Conservation (phyloP, 2,113 vertebrate species). For the Rhagologus leucostigma region DNA sequence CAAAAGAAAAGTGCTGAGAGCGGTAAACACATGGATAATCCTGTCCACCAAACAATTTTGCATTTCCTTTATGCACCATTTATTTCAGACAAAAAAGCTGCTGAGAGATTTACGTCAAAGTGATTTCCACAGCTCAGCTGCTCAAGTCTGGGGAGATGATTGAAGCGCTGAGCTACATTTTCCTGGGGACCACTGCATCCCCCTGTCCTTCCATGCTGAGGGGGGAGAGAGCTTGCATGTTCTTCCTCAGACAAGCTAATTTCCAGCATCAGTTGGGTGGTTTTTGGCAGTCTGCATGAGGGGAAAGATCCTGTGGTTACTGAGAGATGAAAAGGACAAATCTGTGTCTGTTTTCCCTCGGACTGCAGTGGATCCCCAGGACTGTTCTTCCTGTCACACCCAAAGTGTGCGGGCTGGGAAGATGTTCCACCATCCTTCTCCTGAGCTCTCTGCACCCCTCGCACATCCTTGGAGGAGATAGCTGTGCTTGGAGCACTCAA, state of each 20-base stretch:
- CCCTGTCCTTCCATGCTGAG: neutral
- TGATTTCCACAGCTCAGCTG: constrained; percentile 17
- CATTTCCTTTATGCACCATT: constrained; percentile 55
- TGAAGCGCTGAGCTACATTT: neutral
- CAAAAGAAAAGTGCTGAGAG: constrained; percentile 40
- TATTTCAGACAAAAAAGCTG: constrained; percentile 28
- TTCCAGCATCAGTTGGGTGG: neutral
- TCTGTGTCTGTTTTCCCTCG: neutral
- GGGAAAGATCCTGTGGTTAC: neutral
- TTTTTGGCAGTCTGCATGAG: neutral
- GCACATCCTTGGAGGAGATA: accelerated
- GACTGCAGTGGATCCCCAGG: neutral
- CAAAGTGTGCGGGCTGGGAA: neutral
- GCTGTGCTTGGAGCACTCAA: accelerated
- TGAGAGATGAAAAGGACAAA: neutral
- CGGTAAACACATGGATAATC: constrained; percentile 32
- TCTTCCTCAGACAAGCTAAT: neutral
- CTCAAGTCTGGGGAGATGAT: neutral
- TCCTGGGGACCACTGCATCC: neutral
- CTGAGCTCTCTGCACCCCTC: neutral
- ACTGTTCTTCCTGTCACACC: neutral
- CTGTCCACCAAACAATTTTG: constrained; percentile 34
- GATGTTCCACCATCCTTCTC: neutral
- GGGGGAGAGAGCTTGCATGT: neutral
- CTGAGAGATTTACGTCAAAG: constrained; percentile 24